Conservation (phyloP, 1,140 invertebrate genomes). For the Proales similis region DNA sequence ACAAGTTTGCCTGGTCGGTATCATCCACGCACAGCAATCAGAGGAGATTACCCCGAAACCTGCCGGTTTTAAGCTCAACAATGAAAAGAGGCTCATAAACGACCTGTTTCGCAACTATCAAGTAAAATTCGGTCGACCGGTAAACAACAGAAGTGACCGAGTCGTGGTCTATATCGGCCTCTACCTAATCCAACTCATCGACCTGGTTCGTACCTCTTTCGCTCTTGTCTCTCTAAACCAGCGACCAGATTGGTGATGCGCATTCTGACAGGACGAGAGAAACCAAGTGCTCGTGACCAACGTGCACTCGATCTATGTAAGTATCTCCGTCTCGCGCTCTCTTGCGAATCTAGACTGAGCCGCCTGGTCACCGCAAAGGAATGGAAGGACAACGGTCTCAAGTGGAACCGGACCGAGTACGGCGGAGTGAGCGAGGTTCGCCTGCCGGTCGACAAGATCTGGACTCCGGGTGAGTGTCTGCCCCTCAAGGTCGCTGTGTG, state of each 20-base stretch:
- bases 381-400: slow-evolving; percentile 35
- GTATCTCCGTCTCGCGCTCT: no score
- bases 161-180: slow-evolving; percentile 49
- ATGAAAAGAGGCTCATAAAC: slow-evolving; percentile 51
- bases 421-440: slow-evolving; percentile 24
- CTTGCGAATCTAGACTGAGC: background rate
- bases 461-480: slow-evolving; percentile 13
- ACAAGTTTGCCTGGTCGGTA: no score
- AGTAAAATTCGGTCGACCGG: slow-evolving; percentile 51
- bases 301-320: slow-evolving; percentile 30
- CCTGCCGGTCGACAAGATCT: slow-evolving; percentile 26
- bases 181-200: slow-evolving; percentile 52
- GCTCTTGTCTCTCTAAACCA: background rate
- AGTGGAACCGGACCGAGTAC: slow-evolving; percentile 29
- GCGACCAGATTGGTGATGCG: background rate
- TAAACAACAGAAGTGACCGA: slow-evolving; percentile 46
- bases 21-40: no score
- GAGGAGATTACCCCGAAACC: no score
- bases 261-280: slow-evolving; percentile 37
- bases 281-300: slow-evolving; percentile 38
- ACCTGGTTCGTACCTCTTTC: slow-evolving; percentile 42
- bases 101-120: slow-evolving; percentile 49
- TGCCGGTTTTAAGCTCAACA: slow-evolving; percentile 26
- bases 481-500: background rate
- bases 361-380: background rate